These are phyloP conservation scores for Pseudomyrmex sp. DNA, from an alignment of 1,140 invertebrate species.

Conservation along the genomic window DNA sequence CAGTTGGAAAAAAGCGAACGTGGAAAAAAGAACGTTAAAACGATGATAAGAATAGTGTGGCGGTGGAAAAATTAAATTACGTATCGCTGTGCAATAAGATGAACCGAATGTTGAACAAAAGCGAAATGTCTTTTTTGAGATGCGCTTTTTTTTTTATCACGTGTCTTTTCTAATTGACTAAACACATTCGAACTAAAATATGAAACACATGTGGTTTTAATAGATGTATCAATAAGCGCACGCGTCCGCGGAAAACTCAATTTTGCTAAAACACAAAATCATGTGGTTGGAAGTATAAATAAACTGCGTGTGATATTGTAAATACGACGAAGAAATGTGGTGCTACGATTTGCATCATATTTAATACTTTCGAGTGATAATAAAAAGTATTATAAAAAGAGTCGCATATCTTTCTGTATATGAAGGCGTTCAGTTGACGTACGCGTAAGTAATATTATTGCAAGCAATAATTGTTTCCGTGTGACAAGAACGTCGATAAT, in stretches of 20 bases:
- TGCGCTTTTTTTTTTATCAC: neutral
- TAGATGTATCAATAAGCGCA: neutral
- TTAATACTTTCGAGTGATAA: neutral
- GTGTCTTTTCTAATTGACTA: neutral
- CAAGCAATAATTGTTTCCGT: constrained; percentile 11
- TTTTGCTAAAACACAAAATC: neutral
- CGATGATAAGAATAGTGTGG: neutral
- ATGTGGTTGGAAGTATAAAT: constrained; percentile 1
- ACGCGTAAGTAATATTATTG: constrained; percentile 24
- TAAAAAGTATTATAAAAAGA: neutral
- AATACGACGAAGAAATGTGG: neutral
- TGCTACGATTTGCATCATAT: neutral
- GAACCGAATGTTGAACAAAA: constrained; percentile 14
- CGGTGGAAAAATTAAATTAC: constrained; percentile 24
- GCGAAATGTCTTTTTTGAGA: neutral
- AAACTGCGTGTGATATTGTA: neutral
- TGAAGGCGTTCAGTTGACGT: neutral
- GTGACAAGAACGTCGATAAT: constrained; percentile 8
- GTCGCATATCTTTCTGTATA: neutral
- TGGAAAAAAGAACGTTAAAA: constrained; percentile 26
- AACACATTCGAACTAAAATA: constrained; percentile 8
- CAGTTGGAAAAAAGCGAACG: constrained; percentile 19
- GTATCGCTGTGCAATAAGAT: neutral
- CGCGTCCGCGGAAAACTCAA: neutral
- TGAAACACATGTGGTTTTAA: constrained; percentile 10